Base-by-base conservation (phyloP, 2,888 invertebrate genomes). In the Hypomecis atomaria region DNA sequence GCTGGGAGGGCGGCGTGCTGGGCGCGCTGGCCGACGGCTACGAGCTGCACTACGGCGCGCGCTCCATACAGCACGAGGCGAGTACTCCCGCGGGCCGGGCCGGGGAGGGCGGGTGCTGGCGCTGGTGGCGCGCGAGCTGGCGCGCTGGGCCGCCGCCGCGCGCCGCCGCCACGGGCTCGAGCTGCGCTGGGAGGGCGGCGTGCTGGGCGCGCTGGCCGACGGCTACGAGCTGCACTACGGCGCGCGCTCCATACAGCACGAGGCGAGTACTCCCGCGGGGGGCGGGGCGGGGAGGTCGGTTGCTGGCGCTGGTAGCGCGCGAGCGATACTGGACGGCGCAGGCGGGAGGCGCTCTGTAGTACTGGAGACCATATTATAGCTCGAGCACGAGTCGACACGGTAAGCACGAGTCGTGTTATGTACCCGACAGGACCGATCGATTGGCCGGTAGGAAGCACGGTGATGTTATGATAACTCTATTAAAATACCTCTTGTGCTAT, bases 51-150 rank as follows among this genome's bases (percentile, higher is more conserved):
- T 98, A 98, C 88, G 98, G 98, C 52, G 98, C 98, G 42, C 94
- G 98, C 62, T 97, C 97, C 36, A 97, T 98, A 75, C 97, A 98
- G 88, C 96, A 98, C 86, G 98, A 98, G 93, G 98, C 98, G 54
- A n/a, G n/a, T n/a, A 1, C 23, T 23, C 11, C 11, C 37, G 38
- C 50, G 37, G 38, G 1, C 7, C 7, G 7, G n/a, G n/a, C 4
- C 1, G 45, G 45, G 13, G 13, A 9, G 49, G 9, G 94, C 59
- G 98, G 98, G 89, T 98, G 58, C 93, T 96, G 66, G 94, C 96
- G 77, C 93, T 98, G 56, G 98, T 98, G 11, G 92, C 94, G 42
- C 94, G 94, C 78, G 98, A 98, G 90, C 91, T 98, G 67, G 93
- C 95, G 73, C 94, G 94, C 58, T 98, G 98, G 98, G 96, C 97